A percentile compares a stretch with the other conserved stretches of the same genome.
These are phyloP conservation scores for Penaeus indicus DNA, from an alignment of 1,140 invertebrate genomes.

Conservation along the genomic window DNA sequence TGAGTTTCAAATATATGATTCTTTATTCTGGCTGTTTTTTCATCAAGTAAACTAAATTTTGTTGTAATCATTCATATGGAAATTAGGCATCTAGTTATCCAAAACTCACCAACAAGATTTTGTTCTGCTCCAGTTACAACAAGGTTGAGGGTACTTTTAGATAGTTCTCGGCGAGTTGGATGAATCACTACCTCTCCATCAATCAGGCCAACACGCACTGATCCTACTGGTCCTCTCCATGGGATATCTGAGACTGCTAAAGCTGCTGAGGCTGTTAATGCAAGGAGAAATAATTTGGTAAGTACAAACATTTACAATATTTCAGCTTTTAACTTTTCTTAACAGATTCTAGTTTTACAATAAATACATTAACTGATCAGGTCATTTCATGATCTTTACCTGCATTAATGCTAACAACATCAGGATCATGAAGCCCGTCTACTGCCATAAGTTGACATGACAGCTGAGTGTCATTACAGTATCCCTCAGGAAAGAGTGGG, in stretches of 20 bases:
- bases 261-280: conserved; percentile 84
- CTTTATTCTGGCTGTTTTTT: too few relatives aligned
- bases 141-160: conserved; percentile 84
- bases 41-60: neutral
- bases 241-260: conserved; percentile 96
- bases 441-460: conserved; percentile 94
- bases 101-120: conserved; percentile 70
- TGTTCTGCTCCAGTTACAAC: conserved; percentile 82
- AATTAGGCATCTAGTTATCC: conserved; percentile 49
- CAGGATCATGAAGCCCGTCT: conserved; percentile 89
- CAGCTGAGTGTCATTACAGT: conserved; percentile 71
- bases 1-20: neutral
- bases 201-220: conserved; percentile 88
- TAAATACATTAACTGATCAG: neutral
- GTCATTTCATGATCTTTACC: conserved; percentile 66
- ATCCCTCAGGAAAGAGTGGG: conserved; percentile 84
- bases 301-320: neutral
- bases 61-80: neutral
- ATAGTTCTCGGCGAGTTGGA: conserved; percentile 86
- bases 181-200: conserved; percentile 86
- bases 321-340: neutral
- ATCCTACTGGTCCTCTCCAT: conserved; percentile 95
- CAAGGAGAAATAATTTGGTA: conserved; percentile 61
- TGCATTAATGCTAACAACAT: conserved; percentile 93
- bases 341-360: neutral